Evolutionary conservation across 2,888 invertebrate genomes (phyloP).

Genomic region (Orthosia gracilis): DNA sequence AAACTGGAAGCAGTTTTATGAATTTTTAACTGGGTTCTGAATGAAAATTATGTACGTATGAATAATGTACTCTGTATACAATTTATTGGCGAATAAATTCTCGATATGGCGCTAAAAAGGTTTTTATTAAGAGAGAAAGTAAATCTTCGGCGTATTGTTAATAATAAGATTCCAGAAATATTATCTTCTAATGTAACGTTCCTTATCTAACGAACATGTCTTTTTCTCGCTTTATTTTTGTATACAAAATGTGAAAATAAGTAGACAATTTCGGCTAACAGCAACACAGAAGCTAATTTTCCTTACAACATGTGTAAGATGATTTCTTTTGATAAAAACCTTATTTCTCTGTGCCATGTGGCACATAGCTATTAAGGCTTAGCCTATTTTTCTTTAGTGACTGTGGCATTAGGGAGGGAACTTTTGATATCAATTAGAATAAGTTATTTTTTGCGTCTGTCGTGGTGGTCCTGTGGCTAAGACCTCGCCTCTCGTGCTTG

Average conservation of each 20-base stretch:
- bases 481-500: no score
- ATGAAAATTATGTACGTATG: constrained; percentile 60
- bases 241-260: constrained; percentile 30
- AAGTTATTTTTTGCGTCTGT: background rate
- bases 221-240: constrained; percentile 19
- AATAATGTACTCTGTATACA: constrained; percentile 61
- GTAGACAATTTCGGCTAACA: constrained; percentile 9
- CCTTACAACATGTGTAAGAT: constrained; percentile 28
- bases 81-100: constrained; percentile 66
- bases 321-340: constrained; percentile 45
- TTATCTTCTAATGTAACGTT: constrained; percentile 53
- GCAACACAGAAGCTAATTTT: constrained; percentile 33
- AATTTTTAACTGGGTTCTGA: constrained; percentile 64
- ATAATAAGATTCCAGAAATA: constrained; percentile 62
- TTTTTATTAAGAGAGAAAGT: constrained; percentile 60
- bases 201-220: constrained; percentile 48
- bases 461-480: no score
- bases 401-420: background rate
- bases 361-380: background rate
- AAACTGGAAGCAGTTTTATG: constrained; percentile 65
- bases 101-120: constrained; percentile 61
- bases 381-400: background rate
- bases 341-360: constrained; percentile 21
- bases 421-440: background rate
- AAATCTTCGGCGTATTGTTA: constrained; percentile 63